phyloP scores from a whole-genome alignment of 1,140 invertebrate genomes.

The Magallana angulata region DNA sequence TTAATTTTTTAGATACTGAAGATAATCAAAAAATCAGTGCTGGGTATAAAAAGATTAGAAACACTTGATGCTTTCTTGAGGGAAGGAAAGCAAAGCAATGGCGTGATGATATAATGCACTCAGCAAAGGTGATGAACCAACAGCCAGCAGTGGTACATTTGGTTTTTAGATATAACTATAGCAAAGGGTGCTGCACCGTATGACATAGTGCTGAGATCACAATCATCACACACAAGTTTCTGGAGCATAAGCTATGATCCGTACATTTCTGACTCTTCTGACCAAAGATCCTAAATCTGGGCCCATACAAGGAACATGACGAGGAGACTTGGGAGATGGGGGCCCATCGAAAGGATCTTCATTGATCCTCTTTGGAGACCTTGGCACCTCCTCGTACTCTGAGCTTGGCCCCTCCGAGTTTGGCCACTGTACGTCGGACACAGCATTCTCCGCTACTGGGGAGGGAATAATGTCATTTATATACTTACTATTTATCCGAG shows the following conservation, averaged over 20 bases:
- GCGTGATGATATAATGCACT: not conserved
- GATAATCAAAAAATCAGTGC: not conserved
- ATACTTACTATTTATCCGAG: conserved; percentile 65
- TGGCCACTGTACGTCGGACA: conserved; percentile 16
- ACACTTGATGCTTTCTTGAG: not conserved
- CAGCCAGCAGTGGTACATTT: not conserved
- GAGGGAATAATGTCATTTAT: conserved; percentile 70
- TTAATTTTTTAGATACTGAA: not conserved
- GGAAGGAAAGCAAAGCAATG: not conserved
- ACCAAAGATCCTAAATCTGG: conserved; percentile 65
- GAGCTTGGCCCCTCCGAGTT: not conserved
- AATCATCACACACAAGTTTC: conserved; percentile 66
- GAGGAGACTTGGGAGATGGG: conserved; percentile 50
- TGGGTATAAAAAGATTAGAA: not conserved
- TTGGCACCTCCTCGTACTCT: conserved; percentile 27
- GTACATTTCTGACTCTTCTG: conserved; percentile 67
- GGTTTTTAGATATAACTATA: not conserved
- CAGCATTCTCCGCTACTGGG: conserved; percentile 54
- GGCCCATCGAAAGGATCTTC: conserved; percentile 44
- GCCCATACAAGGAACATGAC: conserved; percentile 60
- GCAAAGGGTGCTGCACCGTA: not conserved
- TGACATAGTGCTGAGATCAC: not conserved
- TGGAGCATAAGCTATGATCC: conserved; percentile 64
- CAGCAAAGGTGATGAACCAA: not conserved
- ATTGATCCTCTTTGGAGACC: conserved; percentile 46